Evolutionary conservation across 2,888 invertebrate species (phyloP).

Genomic region (Epinotia ramella): DNA sequence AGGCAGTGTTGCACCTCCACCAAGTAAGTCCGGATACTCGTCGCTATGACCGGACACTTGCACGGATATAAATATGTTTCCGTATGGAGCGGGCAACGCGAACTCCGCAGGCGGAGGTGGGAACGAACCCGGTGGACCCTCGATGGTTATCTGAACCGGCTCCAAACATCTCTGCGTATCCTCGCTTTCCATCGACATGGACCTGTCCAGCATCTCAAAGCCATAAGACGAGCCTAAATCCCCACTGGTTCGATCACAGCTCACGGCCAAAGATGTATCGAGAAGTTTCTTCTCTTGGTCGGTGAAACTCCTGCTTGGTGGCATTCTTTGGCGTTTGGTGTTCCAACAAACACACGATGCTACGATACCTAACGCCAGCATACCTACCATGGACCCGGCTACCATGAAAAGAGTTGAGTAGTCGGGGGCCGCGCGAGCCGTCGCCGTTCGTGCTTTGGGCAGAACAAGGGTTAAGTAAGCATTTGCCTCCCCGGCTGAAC

Average conservation of each 20-base stretch:
- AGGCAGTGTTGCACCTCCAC: conserved; percentile 77
- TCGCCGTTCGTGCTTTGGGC: conserved; percentile 88
- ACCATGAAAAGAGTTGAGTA: conserved; percentile 90
- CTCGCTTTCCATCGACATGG: conserved; percentile 81
- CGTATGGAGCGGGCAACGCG: conserved; percentile 81
- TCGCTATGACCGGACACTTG: conserved; percentile 89
- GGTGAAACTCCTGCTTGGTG: conserved; percentile 89
- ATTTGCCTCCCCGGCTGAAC: conserved; percentile 86
- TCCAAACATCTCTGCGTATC: conserved; percentile 79
- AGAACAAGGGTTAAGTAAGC: conserved; percentile 85
- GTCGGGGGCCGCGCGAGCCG: conserved; percentile 89
- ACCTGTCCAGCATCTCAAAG: conserved; percentile 82
- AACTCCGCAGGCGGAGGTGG: conserved; percentile 81
- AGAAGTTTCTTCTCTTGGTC: conserved; percentile 95
- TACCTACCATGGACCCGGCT: conserved; percentile 88
- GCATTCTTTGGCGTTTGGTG: conserved; percentile 90
- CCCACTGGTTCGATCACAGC: conserved; percentile 88
- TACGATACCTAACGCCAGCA: conserved; percentile 86
- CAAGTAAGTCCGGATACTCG: conserved; percentile 93
- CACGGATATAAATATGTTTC: conserved; percentile 94
- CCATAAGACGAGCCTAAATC: conserved; percentile 85
- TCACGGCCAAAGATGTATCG: conserved; percentile 89
- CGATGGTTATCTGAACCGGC: conserved; percentile 87
- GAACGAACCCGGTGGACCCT: conserved; percentile 77
- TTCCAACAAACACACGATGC: conserved; percentile 84